These are phyloP conservation scores for Hippocampus mohnikei DNA, from an alignment of 2,113 vertebrate species.

Conservation along the genomic window DNA sequence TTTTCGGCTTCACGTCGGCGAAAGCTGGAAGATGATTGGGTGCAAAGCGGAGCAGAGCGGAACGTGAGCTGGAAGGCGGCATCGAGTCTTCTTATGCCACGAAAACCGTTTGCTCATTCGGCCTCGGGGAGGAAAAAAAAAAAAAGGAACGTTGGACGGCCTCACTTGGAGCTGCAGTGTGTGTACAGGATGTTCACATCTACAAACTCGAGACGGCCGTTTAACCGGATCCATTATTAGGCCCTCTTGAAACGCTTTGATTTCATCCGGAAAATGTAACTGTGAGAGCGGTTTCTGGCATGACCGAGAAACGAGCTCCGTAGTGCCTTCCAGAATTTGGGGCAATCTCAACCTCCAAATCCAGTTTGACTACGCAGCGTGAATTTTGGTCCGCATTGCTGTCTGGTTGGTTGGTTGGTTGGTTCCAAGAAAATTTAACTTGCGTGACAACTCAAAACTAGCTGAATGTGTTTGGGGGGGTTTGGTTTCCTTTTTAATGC, in stretches of 20 bases:
- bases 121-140: neutral
- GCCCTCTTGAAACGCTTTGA: neutral
- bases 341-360: too few species aligned
- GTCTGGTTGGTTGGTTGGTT: too few species aligned
- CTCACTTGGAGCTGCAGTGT: neutral
- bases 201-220: neutral
- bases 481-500: too few species aligned
- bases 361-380: too few species aligned
- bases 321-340: too few species aligned
- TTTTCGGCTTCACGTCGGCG: constrained; percentile 47
- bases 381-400: too few species aligned
- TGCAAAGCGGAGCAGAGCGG: constrained; percentile 15
- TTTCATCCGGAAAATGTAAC: neutral
- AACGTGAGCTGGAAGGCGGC: constrained; percentile 12
- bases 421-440: too few species aligned
- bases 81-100: constrained; percentile 12
- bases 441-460: too few species aligned
- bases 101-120: neutral
- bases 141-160: neutral
- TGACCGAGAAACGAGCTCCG: too few species aligned
- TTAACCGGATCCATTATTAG: neutral
- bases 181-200: neutral
- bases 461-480: too few species aligned
- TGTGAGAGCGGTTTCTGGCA: neutral
- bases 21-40: constrained; percentile 24